phyloP scores from a whole-genome alignment of 2,888 invertebrate species.

The Heliconius sara region DNA sequence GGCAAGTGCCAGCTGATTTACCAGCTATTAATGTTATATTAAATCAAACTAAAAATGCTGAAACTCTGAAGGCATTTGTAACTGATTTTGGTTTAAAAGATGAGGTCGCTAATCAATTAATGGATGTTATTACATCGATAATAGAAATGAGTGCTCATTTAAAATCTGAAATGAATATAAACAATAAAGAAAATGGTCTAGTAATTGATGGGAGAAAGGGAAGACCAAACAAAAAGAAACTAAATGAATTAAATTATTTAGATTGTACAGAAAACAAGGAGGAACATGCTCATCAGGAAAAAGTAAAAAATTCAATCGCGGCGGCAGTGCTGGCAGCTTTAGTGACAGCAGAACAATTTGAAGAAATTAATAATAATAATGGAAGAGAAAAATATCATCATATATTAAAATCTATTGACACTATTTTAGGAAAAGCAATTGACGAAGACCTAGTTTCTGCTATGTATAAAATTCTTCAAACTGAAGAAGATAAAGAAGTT shows the following conservation, averaged over 20 bases:
- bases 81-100: constrained; percentile 80
- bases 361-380: constrained; percentile 79
- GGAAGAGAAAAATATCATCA: constrained; percentile 79
- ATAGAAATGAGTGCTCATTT: constrained; percentile 81
- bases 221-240: constrained; percentile 64
- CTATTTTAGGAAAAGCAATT: constrained; percentile 78
- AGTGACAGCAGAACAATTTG: constrained; percentile 80
- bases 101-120: constrained; percentile 80
- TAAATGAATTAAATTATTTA: constrained; percentile 56
- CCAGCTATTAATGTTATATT: constrained; percentile 85
- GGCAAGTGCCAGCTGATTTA: constrained; percentile 85
- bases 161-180: constrained; percentile 72
- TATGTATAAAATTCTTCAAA: constrained; percentile 79
- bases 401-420: constrained; percentile 80
- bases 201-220: constrained; percentile 62
- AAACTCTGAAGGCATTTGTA: constrained; percentile 78
- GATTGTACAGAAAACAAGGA: constrained; percentile 57
- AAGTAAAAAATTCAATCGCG: constrained; percentile 81
- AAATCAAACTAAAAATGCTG: constrained; percentile 79
- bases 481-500: constrained; percentile 78
- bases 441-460: constrained; percentile 77
- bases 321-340: constrained; percentile 80
- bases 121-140: constrained; percentile 79
- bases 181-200: constrained; percentile 56
- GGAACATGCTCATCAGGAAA: constrained; percentile 75